Evolutionary conservation across 2,888 invertebrate species (phyloP), one percentile per base, ranked within the genome.

Genomic region (Urechis unicinctus): DNA sequence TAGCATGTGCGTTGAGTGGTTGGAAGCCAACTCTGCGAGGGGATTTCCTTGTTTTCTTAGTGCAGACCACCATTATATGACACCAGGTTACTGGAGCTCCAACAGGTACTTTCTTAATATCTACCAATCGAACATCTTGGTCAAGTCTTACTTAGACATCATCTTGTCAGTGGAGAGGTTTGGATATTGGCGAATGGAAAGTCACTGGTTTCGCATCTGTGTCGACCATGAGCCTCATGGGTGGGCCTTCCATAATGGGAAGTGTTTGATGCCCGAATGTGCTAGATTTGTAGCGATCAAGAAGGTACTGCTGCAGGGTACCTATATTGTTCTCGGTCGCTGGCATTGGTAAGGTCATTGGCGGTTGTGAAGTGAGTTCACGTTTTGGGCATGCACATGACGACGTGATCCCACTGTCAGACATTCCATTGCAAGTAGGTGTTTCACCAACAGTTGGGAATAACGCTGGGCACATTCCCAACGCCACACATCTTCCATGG

Each of bases 11-110:
- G 45, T 67, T 68, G 13, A 66, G 62, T 1, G 66, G 44, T 43
- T 68, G 67, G 43, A 68, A 57, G 55, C 67, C 68, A 9, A 67
- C 60, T 2, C 64, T 67, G 2, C 66, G 56, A 0, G 66, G 29
- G n/a, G 62, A 63, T 29, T 61, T 58, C 3, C 66, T 64, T 50
- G 58, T 63, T 25, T 61, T 61, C 49, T 58, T 57, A n/a, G 54
- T 42, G 31, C 57, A 58, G 5, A 58, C 36, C 9, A 58, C 53
- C 58, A 58, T 58, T 21, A 50, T 29, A 43, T 52, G 52, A 49
- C 54, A 59, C 58, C 56, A 61, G n/a, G 47, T 56, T 31, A 52
- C 46, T 13, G 55, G 49, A 31, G 9, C 44, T 3, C 55, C 60
- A 22, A 55, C 45, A n/a, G 56, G 56, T 17, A 58, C 55, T 21